Evolutionary conservation across 2,113 vertebrate species (phyloP).

Genomic region (Caracal caracal): DNA sequence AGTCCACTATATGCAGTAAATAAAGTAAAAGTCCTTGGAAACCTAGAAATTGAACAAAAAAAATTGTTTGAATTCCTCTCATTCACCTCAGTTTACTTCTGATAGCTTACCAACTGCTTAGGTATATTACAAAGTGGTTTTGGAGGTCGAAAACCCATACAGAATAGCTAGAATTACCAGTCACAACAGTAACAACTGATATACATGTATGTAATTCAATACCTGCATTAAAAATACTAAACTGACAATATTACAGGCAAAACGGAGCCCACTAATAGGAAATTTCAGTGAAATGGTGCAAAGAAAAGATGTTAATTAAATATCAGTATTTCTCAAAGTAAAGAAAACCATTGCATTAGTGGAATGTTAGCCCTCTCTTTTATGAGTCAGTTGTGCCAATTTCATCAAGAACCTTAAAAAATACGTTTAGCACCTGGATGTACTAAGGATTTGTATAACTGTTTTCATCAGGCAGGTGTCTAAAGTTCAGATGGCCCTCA

Average conservation of each 20-base stretch:
- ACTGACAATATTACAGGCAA: neutral
- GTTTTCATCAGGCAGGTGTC: neutral
- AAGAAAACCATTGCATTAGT: constrained; percentile 31
- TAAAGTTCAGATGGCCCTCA: neutral
- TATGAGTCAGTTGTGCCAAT: neutral
- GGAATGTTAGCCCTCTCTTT: constrained; percentile 29
- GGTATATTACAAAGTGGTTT: neutral
- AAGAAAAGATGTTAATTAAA: constrained; percentile 63
- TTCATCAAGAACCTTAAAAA: constrained; percentile 6
- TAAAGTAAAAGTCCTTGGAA: neutral
- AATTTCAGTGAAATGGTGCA: constrained; percentile 34
- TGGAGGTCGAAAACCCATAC: neutral
- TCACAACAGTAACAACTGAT: neutral
- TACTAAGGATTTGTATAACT: neutral
- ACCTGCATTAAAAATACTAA: neutral
- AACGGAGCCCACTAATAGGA: constrained; percentile 8
- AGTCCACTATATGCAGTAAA: neutral
- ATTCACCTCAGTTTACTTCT: neutral
- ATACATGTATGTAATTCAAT: neutral
- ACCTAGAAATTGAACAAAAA: neutral
- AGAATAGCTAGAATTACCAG: neutral
- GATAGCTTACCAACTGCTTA: neutral
- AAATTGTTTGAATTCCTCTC: neutral
- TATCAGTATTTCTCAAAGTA: constrained; percentile 53
- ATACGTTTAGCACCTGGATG: neutral